These are phyloP conservation scores for Plutomurus gul DNA, from an alignment of 1,140 invertebrate species.

Conservation along the genomic window DNA sequence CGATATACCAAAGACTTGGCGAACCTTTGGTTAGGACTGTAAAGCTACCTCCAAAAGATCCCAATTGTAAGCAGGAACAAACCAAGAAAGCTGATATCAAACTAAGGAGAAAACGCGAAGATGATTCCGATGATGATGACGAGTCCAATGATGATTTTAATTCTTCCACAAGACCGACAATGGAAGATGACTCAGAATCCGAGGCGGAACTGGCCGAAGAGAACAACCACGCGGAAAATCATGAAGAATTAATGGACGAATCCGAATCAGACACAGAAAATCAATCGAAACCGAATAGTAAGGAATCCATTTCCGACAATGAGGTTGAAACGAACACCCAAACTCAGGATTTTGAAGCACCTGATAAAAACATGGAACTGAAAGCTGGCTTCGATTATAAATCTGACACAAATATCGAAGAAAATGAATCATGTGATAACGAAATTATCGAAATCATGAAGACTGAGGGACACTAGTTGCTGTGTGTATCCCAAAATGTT, in stretches of 20 bases:
- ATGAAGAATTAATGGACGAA: neutral
- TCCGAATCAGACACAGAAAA: no score
- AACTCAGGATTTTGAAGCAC: no score
- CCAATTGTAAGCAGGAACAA: neutral
- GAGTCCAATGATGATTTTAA: neutral
- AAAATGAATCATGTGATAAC: no score
- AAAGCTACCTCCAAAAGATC: neutral
- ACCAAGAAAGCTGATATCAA: neutral
- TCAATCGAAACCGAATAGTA: no score
- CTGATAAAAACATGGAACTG: no score
- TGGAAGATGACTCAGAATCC: neutral
- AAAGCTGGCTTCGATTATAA: no score
- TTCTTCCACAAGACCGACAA: neutral
- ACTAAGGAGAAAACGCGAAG: neutral
- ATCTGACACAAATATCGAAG: no score
- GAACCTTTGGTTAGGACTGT: neutral
- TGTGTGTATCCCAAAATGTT: no score
- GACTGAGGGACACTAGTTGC: no score
- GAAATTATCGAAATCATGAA: no score
- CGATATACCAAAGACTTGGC: constrained; percentile 12
- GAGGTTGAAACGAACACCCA: no score
- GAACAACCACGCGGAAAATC: neutral
- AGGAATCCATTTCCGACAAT: no score
- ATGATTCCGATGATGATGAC: neutral
- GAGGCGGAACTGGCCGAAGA: neutral